Evolutionary conservation across 2,113 vertebrate genomes (phyloP).

Genomic region (Centropristis striata): DNA sequence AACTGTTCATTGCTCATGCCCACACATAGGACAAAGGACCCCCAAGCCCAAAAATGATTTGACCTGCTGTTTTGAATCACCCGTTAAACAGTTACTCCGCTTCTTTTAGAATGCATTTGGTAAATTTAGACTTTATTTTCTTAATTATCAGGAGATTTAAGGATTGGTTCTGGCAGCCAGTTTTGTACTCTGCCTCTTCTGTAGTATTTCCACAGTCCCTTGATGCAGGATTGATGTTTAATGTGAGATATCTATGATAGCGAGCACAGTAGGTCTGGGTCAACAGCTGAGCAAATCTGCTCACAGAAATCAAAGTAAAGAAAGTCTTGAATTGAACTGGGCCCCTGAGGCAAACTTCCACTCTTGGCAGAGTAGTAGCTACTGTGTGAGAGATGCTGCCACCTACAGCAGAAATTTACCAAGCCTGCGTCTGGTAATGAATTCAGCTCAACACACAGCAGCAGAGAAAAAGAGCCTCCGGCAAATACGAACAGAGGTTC

Average conservation of each 20-base stretch:
- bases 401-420: constrained; percentile 74
- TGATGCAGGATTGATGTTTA: constrained; percentile 44
- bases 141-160: constrained; percentile 18
- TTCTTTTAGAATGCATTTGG: constrained; percentile 1
- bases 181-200: not conserved
- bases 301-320: constrained; percentile 63
- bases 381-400: constrained; percentile 73
- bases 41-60: not conserved
- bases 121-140: constrained; percentile 1
- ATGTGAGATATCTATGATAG: constrained; percentile 29
- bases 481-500: constrained; percentile 74
- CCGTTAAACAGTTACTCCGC: not conserved
- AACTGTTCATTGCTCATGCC: not conserved
- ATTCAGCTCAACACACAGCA: constrained; percentile 67
- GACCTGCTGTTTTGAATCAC: not conserved
- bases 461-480: constrained; percentile 69
- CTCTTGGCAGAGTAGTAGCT: constrained; percentile 42
- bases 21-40: not conserved
- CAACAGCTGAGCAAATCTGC: constrained; percentile 56
- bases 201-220: not conserved
- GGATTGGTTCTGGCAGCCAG: constrained; percentile 15
- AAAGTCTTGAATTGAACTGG: constrained; percentile 59
- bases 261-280: constrained; percentile 37
- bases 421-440: constrained; percentile 65
- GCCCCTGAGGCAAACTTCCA: constrained; percentile 69